These are phyloP conservation scores for Rotaria socialis DNA, from an alignment of 2,888 invertebrate genomes.

Conservation along the genomic window DNA sequence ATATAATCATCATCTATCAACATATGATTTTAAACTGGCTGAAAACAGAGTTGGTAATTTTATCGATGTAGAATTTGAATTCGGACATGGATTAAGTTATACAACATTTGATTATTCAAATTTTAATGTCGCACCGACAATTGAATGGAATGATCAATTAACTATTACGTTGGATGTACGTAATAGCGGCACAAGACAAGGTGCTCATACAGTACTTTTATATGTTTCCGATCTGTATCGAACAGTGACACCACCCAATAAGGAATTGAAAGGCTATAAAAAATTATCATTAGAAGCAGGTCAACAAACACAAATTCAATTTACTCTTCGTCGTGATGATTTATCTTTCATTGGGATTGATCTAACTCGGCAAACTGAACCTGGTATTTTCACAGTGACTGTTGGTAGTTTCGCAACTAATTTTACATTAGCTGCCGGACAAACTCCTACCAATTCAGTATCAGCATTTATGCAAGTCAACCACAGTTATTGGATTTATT, in stretches of 20 bases:
- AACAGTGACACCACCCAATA: constrained; percentile 36
- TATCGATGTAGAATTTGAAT: constrained; percentile 14
- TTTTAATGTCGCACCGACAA: constrained; percentile 14
- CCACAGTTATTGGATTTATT: not conserved
- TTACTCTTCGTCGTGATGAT: constrained; percentile 15
- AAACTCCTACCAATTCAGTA: not conserved
- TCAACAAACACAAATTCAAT: not conserved
- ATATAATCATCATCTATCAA: constrained; percentile 35
- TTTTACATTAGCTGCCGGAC: not conserved
- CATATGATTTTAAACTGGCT: constrained; percentile 35
- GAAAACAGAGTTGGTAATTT: not conserved
- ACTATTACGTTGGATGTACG: constrained; percentile 17
- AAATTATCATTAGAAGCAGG: not conserved
- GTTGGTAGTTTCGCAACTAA: constrained; percentile 20
- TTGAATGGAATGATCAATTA: not conserved
- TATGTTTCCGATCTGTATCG: constrained; percentile 38
- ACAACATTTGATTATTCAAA: constrained; percentile 36
- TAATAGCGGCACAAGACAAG: constrained; percentile 28
- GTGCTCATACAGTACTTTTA: constrained; percentile 35
- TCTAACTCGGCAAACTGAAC: constrained; percentile 28
- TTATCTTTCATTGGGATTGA: constrained; percentile 38
- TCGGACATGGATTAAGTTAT: constrained; percentile 40
- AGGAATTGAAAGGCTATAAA: constrained; percentile 37
- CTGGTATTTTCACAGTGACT: constrained; percentile 33
- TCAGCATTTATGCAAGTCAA: not conserved